Conservation (phyloP, 2,113 vertebrate genomes). For the Synchiropus splendidus region DNA sequence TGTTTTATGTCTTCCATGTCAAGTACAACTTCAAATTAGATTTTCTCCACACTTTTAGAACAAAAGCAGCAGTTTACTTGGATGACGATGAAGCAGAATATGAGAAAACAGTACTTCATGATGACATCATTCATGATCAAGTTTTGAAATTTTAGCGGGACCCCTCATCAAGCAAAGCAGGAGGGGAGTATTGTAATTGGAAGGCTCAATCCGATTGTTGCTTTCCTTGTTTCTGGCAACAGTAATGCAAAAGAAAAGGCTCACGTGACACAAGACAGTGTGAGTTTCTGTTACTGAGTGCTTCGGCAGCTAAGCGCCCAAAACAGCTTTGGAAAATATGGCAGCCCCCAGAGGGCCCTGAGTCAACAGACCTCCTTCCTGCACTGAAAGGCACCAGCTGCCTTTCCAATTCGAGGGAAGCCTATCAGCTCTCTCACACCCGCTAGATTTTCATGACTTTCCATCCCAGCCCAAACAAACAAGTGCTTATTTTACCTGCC, state of each 20-base stretch:
- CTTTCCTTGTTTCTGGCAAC: constrained; percentile 52
- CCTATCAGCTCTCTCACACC: too few species aligned
- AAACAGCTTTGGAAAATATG: constrained; percentile 38
- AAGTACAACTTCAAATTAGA: constrained; percentile 42
- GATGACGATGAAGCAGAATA: constrained; percentile 8
- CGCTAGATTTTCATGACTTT: too few species aligned
- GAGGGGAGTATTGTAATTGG: constrained; percentile 61
- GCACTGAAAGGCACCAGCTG: constrained; percentile 59
- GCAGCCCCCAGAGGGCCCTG: constrained; percentile 51
- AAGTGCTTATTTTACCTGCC: too few species aligned
- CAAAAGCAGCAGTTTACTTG: constrained; percentile 12
- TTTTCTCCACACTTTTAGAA: constrained; percentile 35
- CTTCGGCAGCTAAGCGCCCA: constrained; percentile 51
- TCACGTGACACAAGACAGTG: constrained; percentile 14
- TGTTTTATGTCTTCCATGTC: too few species aligned
- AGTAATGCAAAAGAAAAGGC: constrained; percentile 25
- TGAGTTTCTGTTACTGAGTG: constrained; percentile 50
- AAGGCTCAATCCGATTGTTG: constrained; percentile 54
- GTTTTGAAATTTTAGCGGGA: constrained; percentile 40
- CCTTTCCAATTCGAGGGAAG: constrained; percentile 71
- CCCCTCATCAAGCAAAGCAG: constrained; percentile 52
- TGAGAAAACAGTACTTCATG: constrained; percentile 15
- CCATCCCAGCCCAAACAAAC: too few species aligned
- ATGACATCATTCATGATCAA: constrained; percentile 56
- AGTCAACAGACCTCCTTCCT: constrained; percentile 61